A percentile compares a stretch with the other conserved stretches of the same genome.
phyloP scores from a whole-genome alignment of 2,113 vertebrate genomes.

The Polypterus senegalus region DNA sequence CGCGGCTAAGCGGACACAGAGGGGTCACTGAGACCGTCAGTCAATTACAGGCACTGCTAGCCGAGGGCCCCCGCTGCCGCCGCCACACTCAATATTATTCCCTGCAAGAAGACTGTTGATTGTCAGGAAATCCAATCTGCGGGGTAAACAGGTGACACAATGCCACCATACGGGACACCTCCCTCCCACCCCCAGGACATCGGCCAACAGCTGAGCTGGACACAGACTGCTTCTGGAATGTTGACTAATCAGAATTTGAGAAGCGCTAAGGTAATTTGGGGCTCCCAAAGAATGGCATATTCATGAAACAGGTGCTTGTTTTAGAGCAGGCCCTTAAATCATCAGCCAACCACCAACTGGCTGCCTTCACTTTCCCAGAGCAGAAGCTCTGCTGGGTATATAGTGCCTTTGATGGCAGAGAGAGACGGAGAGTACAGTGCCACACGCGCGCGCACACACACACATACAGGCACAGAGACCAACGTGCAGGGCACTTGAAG shows the following conservation, averaged over 20 bases:
- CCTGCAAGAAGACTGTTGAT: conserved; percentile 48
- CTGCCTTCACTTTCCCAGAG: too few species aligned
- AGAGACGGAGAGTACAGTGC: too few species aligned
- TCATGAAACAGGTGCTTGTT: conserved; percentile 96
- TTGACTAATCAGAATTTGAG: conserved; percentile 98
- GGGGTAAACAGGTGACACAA: conserved; percentile 75
- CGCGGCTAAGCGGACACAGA: conserved; percentile 41
- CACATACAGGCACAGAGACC: conserved; percentile 67
- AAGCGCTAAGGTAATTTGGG: conserved; percentile 93
- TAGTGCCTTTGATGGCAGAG: too few species aligned
- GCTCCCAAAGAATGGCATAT: conserved; percentile 89
- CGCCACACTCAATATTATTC: conserved; percentile 38
- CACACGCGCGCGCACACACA: conserved; percentile 11
- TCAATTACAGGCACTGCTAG: conserved; percentile 28
- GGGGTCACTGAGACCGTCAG: conserved; percentile 44
- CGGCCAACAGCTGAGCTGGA: conserved; percentile 82
- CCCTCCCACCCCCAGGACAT: too few species aligned
- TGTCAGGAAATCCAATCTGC: conserved; percentile 55
- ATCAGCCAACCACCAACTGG: too few species aligned
- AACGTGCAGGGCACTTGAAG: conserved; percentile 41
- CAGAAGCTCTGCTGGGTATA: too few species aligned
- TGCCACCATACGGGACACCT: conserved; percentile 51
- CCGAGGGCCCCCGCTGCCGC: conserved; percentile 11
- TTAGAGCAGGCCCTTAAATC: conserved; percentile 39
- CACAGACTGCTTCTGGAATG: conserved; percentile 93